A percentile compares a stretch with the other conserved stretches of the same genome.
These are phyloP conservation scores for Mastacembelus armatus DNA, from an alignment of 2,797 vertebrate genomes.

Conservation along the genomic window DNA sequence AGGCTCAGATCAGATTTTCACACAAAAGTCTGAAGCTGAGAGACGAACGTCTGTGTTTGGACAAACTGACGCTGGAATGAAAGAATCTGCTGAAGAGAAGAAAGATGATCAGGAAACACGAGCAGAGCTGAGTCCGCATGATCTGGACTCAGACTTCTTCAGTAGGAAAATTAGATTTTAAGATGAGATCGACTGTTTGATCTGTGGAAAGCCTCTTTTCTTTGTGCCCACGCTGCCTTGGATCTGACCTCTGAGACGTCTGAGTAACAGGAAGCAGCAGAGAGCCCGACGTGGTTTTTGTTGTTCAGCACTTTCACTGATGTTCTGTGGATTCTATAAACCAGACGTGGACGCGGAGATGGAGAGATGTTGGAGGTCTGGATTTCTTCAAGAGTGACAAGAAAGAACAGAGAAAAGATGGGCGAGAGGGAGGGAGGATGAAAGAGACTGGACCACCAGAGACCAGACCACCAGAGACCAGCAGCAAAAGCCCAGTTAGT, in stretches of 20 bases:
- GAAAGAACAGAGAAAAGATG: conserved; percentile 28
- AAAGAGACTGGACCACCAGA: conserved; percentile 13
- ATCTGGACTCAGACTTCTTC: conserved; percentile 50
- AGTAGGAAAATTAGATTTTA: background rate
- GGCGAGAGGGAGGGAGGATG: conserved; percentile 41
- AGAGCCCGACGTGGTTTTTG: background rate
- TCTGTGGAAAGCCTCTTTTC: background rate
- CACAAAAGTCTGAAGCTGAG: conserved; percentile 52
- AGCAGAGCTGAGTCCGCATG: conserved; percentile 72
- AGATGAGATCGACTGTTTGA: background rate
- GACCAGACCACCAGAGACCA: background rate
- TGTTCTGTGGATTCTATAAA: background rate
- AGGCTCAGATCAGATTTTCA: conserved; percentile 49
- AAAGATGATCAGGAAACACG: conserved; percentile 15
- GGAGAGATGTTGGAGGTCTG: conserved; percentile 1
- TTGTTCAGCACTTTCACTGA: too few relatives aligned
- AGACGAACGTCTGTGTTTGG: conserved; percentile 1
- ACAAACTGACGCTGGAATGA: conserved; percentile 11
- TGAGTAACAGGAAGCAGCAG: background rate
- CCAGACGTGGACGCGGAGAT: conserved; percentile 13
- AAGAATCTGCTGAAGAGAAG: background rate
- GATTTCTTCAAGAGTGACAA: conserved; percentile 16
- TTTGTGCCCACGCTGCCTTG: background rate
- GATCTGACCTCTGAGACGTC: conserved; percentile 5
- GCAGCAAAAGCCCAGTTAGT: background rate